Evolutionary conservation across 1,140 invertebrate genomes (phyloP), one percentile per base, ranked within the genome.

Genomic region (Gerris buenoi): DNA sequence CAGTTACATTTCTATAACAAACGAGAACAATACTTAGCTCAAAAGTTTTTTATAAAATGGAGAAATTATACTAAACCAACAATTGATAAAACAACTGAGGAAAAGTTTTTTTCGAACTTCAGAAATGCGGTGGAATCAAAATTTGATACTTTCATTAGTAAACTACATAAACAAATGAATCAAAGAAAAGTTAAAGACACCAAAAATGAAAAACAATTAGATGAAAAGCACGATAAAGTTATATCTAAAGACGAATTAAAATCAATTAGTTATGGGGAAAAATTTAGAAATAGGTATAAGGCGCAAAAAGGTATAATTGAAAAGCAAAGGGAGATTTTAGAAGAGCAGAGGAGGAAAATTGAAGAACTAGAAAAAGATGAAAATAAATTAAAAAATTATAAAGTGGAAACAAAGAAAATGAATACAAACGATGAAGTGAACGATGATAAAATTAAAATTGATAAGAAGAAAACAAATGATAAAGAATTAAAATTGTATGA

Each of bases 221-320:
- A 46, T 18, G 18, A 46, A n/a, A n/a, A n/a, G n/a, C n/a, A n/a
- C n/a, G n/a, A n/a, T n/a, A n/a, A n/a, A n/a, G n/a, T n/a, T n/a
- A n/a, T n/a, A n/a, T n/a, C n/a, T n/a, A n/a, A n/a, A n/a, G n/a
- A n/a, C n/a, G n/a, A n/a, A n/a, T n/a, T n/a, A n/a, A n/a, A n/a
- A n/a, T n/a, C n/a, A n/a, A n/a, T n/a, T n/a, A n/a, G n/a, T 13
- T 13, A 56, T 56, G n/a, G 23, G 5, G 58, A 60, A 60, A 15
- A 60, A 25, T 60, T 22, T 60, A 60, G 3, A 25, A 15, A 60
- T 60, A 60, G 23, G 23, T 13, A 22, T 5, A 60, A 60, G 5
- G 58, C 58, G 5, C 58, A 60, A 25, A 60, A 60, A 60, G 22
- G 5, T 60, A 60, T 60, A 60, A 60, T 60, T 60, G 58, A 60